Evolutionary conservation across 2,888 invertebrate species (phyloP).

Genomic region (Andrena dorsata): DNA sequence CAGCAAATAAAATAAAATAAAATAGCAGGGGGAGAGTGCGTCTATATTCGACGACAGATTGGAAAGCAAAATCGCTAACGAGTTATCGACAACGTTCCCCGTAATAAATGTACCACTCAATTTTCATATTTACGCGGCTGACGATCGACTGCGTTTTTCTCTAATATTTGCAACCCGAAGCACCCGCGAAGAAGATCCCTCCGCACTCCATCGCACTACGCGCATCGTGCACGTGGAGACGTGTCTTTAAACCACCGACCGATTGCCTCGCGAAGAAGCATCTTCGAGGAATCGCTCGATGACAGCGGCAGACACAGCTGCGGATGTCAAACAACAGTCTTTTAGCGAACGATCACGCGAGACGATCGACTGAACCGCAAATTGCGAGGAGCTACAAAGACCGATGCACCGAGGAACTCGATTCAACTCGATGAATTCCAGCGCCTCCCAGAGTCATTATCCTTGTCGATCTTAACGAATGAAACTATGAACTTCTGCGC

Average conservation of each 20-base stretch:
- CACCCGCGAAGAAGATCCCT: too few relatives aligned
- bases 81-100: background rate
- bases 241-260: background rate
- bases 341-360: constrained; percentile 63
- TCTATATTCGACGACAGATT: background rate
- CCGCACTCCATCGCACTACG: too few relatives aligned
- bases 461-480: too few relatives aligned
- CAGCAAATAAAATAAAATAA: constrained; percentile 14
- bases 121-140: background rate
- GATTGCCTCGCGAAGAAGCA: constrained; percentile 18
- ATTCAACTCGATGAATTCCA: constrained; percentile 15
- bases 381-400: constrained; percentile 52
- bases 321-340: constrained; percentile 35
- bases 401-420: constrained; percentile 19
- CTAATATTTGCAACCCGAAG: too few relatives aligned
- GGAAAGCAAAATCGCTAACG: background rate
- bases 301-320: constrained; percentile 12
- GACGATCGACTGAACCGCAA: constrained; percentile 67
- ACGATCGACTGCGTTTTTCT: background rate
- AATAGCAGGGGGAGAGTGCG: background rate
- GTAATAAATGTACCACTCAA: background rate
- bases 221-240: background rate
- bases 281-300: constrained; percentile 20
- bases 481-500: too few relatives aligned
- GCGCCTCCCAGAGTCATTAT: too few relatives aligned